phyloP scores from a whole-genome alignment of 2,888 invertebrate species.

The Hirudinaria manillensis region DNA sequence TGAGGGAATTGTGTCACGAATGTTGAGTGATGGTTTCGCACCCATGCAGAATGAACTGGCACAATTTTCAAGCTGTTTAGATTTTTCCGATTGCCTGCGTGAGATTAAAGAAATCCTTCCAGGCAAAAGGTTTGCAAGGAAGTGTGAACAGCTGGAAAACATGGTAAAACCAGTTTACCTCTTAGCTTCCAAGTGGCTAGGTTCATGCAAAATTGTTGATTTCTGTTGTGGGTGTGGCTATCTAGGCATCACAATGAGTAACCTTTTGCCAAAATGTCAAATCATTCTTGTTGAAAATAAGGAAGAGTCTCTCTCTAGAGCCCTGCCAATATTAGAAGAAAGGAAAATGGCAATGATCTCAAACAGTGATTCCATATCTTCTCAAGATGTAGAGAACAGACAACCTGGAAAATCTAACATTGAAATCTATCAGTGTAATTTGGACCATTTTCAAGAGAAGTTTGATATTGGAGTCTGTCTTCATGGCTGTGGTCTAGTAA shows the following conservation, averaged over 20 bases:
- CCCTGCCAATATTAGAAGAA: slow-evolving; percentile 49
- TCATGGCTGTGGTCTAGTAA: slow-evolving; percentile 90
- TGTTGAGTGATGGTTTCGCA: neutral
- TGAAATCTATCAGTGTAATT: slow-evolving; percentile 65
- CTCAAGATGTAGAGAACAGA: neutral
- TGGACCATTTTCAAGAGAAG: slow-evolving; percentile 74
- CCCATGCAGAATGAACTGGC: neutral
- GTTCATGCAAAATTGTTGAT: slow-evolving; percentile 72
- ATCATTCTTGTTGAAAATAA: slow-evolving; percentile 85
- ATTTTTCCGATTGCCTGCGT: no score
- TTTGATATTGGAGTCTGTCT: slow-evolving; percentile 79
- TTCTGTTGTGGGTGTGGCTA: slow-evolving; percentile 93
- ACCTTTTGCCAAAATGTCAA: slow-evolving; percentile 68
- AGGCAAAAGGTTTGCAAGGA: slow-evolving; percentile 68
- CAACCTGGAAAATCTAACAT: neutral
- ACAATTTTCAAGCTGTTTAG: slow-evolving; percentile 33
- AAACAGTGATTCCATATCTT: neutral
- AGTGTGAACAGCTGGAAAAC: slow-evolving; percentile 78
- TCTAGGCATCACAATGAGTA: slow-evolving; percentile 77
- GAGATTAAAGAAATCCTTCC: slow-evolving; percentile 50
- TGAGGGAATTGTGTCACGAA: neutral
- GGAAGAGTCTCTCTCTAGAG: slow-evolving; percentile 73
- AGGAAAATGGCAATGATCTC: neutral
- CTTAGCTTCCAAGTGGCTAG: slow-evolving; percentile 69
- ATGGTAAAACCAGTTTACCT: slow-evolving; percentile 59